Evolutionary conservation across 2,888 invertebrate genomes (phyloP).

Genomic region (Cephus rjabovi): DNA sequence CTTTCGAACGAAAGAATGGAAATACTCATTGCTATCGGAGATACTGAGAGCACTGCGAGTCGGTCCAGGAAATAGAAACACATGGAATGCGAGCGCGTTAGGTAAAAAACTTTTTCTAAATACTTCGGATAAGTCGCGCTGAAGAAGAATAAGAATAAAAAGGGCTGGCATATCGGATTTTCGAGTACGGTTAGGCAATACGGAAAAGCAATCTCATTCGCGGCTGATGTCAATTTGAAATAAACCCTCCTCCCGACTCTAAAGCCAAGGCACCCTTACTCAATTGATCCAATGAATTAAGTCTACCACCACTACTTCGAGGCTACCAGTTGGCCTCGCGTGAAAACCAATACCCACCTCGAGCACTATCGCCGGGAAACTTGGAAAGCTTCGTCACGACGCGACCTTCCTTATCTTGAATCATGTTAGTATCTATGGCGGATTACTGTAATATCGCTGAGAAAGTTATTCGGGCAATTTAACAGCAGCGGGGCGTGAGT

Average conservation of each 20-base stretch:
- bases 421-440: background rate
- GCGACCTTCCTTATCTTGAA: background rate
- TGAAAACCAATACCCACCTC: background rate
- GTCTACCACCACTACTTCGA: background rate
- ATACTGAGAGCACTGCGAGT: background rate
- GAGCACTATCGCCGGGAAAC: background rate
- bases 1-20: background rate
- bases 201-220: constrained; percentile 7
- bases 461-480: background rate
- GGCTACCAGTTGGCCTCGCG: background rate
- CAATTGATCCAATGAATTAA: constrained; percentile 11
- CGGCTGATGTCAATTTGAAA: constrained; percentile 3
- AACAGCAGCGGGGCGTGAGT: background rate
- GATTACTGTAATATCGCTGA: background rate
- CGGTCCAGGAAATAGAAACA: background rate
- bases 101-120: background rate
- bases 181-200: constrained; percentile 1
- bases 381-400: background rate
- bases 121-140: background rate
- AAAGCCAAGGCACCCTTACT: constrained; percentile 8
- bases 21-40: background rate
- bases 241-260: constrained; percentile 1
- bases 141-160: background rate
- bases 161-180: background rate
- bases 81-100: background rate